Conservation (phyloP, 37 sponge, comb jelly and placozoan genomes). For the Diacarnus erythraeanus region DNA sequence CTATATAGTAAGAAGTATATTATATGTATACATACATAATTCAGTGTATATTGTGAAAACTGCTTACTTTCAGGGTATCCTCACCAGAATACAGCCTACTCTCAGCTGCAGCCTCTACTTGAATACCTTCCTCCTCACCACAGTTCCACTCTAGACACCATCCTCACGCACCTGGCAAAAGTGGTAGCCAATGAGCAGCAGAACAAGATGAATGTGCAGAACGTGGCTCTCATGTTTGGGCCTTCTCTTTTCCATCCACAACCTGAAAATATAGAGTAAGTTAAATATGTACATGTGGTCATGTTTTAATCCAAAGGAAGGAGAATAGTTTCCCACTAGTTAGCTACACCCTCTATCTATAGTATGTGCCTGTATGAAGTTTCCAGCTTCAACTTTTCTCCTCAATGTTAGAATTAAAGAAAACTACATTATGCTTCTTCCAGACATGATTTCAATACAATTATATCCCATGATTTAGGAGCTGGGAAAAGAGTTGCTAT, state of each 20-base stretch:
- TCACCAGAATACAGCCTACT: slow-evolving; percentile 7
- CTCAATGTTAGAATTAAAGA: too few relatives aligned
- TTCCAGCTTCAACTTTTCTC: too few relatives aligned
- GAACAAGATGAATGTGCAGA: slow-evolving; percentile 77
- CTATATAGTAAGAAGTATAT: too few relatives aligned
- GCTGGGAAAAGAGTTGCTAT: too few relatives aligned
- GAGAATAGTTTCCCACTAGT: neutral
- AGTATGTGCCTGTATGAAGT: too few relatives aligned
- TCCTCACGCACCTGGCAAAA: slow-evolving; percentile 63
- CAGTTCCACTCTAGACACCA: slow-evolving; percentile 45
- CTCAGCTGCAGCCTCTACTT: slow-evolving; percentile 20
- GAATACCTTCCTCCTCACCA: slow-evolving; percentile 52
- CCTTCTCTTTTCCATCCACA: slow-evolving; percentile 71
- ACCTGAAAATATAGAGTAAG: slow-evolving; percentile 33
- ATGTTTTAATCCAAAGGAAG: neutral
- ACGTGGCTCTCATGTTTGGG: slow-evolving; percentile 81
- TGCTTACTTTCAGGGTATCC: slow-evolving; percentile 20
- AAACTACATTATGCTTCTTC: too few relatives aligned
- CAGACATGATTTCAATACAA: too few relatives aligned
- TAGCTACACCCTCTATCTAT: too few relatives aligned
- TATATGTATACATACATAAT: too few relatives aligned
- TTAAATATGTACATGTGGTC: neutral
- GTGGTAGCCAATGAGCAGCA: slow-evolving; percentile 34
- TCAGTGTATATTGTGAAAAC: too few relatives aligned
- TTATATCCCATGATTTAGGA: too few relatives aligned